phyloP scores from a whole-genome alignment of 2,797 vertebrate genomes.

The Trachurus trachurus region DNA sequence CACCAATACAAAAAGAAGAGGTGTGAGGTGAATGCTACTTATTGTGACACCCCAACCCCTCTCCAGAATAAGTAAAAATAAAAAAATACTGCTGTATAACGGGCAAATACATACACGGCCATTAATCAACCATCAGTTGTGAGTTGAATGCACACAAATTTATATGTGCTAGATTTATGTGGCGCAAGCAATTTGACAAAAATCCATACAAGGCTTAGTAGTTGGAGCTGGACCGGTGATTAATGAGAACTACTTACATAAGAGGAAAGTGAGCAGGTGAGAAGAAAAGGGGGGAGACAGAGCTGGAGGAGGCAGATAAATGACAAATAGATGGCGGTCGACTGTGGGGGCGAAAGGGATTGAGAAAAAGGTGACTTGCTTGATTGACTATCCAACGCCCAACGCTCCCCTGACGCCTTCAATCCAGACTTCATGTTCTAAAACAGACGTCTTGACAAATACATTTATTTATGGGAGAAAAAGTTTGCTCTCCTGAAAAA shows the following conservation, averaged over 20 bases:
- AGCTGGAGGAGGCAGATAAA: slow-evolving; percentile 65
- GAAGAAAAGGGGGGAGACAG: slow-evolving; percentile 55
- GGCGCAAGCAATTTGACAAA: slow-evolving; percentile 81
- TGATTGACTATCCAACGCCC: slow-evolving; percentile 66
- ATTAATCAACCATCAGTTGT: slow-evolving; percentile 76
- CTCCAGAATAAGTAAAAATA: background rate
- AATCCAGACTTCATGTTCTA: slow-evolving; percentile 40
- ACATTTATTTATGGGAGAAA: slow-evolving; percentile 11
- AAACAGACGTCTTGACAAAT: slow-evolving; percentile 50
- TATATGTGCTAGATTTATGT: slow-evolving; percentile 77
- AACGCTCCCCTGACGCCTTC: slow-evolving; percentile 10
- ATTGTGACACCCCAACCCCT: slow-evolving; percentile 24
- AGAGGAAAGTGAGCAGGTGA: slow-evolving; percentile 70
- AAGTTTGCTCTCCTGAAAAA: slow-evolving; percentile 6
- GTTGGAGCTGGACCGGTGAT: slow-evolving; percentile 61
- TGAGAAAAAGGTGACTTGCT: slow-evolving; percentile 61
- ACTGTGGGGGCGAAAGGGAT: slow-evolving; percentile 48
- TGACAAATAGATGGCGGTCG: slow-evolving; percentile 69
- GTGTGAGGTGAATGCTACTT: slow-evolving; percentile 30
- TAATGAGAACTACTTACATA: slow-evolving; percentile 78
- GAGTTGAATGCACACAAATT: slow-evolving; percentile 74
- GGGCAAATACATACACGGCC: slow-evolving; percentile 47
- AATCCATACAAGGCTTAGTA: slow-evolving; percentile 77
- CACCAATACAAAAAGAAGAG: slow-evolving; percentile 11
- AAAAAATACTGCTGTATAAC: slow-evolving; percentile 32